Conservation (phyloP, 2,113 vertebrate genomes). For the Myrmecophaga tridactyla region DNA sequence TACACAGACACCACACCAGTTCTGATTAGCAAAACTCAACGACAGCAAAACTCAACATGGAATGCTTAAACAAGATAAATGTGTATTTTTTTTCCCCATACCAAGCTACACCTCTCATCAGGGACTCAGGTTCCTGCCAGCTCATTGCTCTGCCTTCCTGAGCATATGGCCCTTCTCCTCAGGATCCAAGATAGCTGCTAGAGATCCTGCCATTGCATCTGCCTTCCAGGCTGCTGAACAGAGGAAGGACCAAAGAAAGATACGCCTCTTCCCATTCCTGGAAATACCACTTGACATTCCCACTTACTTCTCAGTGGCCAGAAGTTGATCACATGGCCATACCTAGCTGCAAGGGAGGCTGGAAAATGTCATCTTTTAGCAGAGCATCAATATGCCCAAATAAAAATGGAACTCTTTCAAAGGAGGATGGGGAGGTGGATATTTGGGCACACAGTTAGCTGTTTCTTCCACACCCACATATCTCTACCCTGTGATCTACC, state of each 20-base stretch:
- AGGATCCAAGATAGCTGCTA: not conserved
- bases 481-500: not conserved
- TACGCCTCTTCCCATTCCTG: not conserved
- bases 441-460: fast-evolving
- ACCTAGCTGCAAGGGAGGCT: not conserved
- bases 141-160: not conserved
- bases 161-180: not conserved
- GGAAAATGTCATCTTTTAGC: too few species aligned
- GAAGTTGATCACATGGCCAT: not conserved
- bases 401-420: not conserved
- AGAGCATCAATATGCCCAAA: not conserved
- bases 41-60: not conserved
- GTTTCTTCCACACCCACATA: not conserved
- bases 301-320: not conserved
- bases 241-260: not conserved
- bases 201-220: not conserved
- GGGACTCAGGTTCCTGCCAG: not conserved
- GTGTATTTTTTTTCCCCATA: not conserved
- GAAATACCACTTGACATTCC: not conserved
- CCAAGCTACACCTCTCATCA: not conserved
- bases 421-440: not conserved
- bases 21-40: too few species aligned
- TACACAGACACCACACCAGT: fast-evolving
- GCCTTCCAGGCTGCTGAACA: not conserved
- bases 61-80: not conserved